phyloP scores from a whole-genome alignment of 2,113 vertebrate species.

The Heptranchias perlo region DNA sequence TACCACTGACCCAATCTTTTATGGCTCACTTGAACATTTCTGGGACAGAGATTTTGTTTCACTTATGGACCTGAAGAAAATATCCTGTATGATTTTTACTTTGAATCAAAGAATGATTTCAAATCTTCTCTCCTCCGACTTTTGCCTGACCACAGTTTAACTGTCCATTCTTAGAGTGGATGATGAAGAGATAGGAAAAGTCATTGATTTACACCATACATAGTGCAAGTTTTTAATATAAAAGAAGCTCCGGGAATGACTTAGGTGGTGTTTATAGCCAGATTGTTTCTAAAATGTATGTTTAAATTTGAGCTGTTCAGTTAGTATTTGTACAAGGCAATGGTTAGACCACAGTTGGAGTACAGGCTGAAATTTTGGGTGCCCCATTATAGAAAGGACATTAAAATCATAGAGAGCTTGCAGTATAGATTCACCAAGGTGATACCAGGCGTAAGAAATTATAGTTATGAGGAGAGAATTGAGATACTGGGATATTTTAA shows the following conservation, averaged over 20 bases:
- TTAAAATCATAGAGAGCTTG: neutral
- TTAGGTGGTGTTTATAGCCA: neutral
- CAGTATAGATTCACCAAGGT: neutral
- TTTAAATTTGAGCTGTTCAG: neutral
- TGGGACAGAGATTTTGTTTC: neutral
- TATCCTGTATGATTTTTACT: neutral
- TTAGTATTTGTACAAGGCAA: neutral
- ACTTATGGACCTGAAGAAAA: neutral
- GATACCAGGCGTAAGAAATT: neutral
- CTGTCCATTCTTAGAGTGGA: too few species aligned
- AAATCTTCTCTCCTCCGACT: neutral
- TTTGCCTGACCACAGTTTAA: neutral
- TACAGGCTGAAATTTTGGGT: neutral
- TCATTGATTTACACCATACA: neutral
- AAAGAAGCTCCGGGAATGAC: too few species aligned
- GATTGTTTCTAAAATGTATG: neutral
- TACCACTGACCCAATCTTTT: neutral
- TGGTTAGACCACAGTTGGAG: neutral
- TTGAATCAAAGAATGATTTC: neutral
- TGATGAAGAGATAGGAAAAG: neutral
- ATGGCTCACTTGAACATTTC: neutral
- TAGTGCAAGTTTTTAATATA: neutral
- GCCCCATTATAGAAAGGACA: neutral
- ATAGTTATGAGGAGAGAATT: neutral
- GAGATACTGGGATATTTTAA: neutral